Conservation (phyloP, 1,140 invertebrate species). For the Piezodorus guildinii region DNA sequence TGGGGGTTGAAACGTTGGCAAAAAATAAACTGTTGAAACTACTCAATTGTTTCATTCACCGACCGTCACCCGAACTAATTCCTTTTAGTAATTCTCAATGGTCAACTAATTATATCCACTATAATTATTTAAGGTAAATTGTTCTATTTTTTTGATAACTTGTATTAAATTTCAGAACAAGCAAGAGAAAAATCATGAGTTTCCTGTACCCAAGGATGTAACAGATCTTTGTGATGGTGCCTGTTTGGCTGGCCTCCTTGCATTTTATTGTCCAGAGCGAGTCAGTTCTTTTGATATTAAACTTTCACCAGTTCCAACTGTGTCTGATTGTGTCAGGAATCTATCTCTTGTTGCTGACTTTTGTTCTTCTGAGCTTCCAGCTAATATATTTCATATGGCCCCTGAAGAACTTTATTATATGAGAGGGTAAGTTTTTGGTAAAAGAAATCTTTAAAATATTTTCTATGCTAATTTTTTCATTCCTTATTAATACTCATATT, state of each 20-base stretch:
- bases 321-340: conserved; percentile 89
- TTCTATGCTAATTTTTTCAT: no score
- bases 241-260: conserved; percentile 73
- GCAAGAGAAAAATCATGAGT: conserved; percentile 14
- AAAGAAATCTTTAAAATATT: not conserved
- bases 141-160: not conserved
- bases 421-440: conserved; percentile 55
- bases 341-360: conserved; percentile 80
- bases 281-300: conserved; percentile 62
- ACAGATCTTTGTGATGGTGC: conserved; percentile 85
- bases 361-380: conserved; percentile 70
- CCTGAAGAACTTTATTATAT: conserved; percentile 94
- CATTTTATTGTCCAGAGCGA: conserved; percentile 87
- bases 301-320: conserved; percentile 55
- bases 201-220: conserved; percentile 42
- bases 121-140: not conserved
- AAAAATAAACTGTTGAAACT: no score
- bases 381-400: conserved; percentile 86
- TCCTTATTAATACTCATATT: no score
- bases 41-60: no score
- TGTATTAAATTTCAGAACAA: not conserved
- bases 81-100: no score
- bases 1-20: no score
- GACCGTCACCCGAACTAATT: no score
- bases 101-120: not conserved